Evolutionary conservation across 1,140 invertebrate species (phyloP).

Genomic region (Druon quercuslanigerum): DNA sequence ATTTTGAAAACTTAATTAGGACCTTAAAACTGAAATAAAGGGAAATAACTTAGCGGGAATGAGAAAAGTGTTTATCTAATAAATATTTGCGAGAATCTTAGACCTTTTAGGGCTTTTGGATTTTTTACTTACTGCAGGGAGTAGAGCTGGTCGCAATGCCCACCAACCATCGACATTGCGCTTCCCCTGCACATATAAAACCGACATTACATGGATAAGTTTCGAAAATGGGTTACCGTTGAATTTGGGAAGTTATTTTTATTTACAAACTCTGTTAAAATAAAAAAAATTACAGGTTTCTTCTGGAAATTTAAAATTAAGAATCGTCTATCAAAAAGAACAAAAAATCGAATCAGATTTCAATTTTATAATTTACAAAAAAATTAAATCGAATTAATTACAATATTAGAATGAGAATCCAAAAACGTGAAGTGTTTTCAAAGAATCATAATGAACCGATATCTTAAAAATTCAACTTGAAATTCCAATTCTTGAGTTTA

Average conservation of each 20-base stretch:
- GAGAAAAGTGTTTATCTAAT: neutral
- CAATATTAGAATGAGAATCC: neutral
- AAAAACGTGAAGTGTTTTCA: neutral
- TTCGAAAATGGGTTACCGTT: neutral
- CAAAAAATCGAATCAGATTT: neutral
- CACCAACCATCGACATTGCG: constrained; percentile 74
- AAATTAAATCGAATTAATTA: neutral
- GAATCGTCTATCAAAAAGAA: too few relatives aligned
- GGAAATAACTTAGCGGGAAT: neutral
- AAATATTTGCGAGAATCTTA: neutral
- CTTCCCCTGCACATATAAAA: constrained; percentile 76
- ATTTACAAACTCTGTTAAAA: too few relatives aligned
- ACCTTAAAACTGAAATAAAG: too few relatives aligned
- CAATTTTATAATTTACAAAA: neutral
- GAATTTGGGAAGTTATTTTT: neutral
- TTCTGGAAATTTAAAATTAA: too few relatives aligned
- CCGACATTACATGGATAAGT: constrained; percentile 61
- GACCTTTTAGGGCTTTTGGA: constrained; percentile 29
- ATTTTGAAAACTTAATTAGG: too few relatives aligned
- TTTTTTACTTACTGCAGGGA: constrained; percentile 75
- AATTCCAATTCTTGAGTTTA: too few relatives aligned
- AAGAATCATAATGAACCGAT: too few relatives aligned
- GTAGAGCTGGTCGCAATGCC: constrained; percentile 76
- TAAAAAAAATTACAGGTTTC: too few relatives aligned
- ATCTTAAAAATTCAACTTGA: too few relatives aligned